Conservation (phyloP, 2,888 invertebrate species). For the Drosophila falleni region DNA sequence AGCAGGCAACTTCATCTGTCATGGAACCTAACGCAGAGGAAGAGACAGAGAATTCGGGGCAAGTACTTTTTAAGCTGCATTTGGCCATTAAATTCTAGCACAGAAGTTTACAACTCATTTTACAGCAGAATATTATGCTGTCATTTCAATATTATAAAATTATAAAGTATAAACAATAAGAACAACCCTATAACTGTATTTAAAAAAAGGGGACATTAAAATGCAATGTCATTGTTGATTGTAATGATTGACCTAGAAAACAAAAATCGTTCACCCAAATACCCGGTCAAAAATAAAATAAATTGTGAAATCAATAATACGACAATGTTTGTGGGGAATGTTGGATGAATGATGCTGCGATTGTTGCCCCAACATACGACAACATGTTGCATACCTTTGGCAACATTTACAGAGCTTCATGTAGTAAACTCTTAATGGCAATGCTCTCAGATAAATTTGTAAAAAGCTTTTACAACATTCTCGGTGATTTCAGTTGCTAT, state of each 20-base stretch:
- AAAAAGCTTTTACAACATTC: conserved; percentile 11
- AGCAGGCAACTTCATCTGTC: conserved; percentile 1
- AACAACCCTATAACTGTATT: not conserved
- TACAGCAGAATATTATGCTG: not conserved
- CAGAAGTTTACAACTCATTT: not conserved
- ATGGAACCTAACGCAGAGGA: not conserved
- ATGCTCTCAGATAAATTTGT: conserved; percentile 44
- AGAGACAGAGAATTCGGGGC: conserved; percentile 2
- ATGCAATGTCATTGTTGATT: conserved; percentile 8
- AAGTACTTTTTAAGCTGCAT: not conserved
- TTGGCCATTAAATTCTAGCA: not conserved
- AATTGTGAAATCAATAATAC: conserved; percentile 51
- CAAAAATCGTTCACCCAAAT: not conserved
- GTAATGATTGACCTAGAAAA: conserved; percentile 20
- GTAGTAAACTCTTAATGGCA: not conserved
- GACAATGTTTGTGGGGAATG: not conserved
- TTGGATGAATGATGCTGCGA: not conserved
- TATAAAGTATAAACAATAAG: not conserved
- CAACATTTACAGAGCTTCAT: conserved; percentile 27
- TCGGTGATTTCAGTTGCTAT: conserved; percentile 45
- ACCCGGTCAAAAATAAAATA: conserved; percentile 22
- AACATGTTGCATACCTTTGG: conserved; percentile 34
- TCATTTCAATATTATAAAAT: not conserved
- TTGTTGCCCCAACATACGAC: conserved; percentile 2
- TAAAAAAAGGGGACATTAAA: not conserved